Evolutionary conservation across 2,797 vertebrate species (phyloP).

Genomic region (Molossus molossus): DNA sequence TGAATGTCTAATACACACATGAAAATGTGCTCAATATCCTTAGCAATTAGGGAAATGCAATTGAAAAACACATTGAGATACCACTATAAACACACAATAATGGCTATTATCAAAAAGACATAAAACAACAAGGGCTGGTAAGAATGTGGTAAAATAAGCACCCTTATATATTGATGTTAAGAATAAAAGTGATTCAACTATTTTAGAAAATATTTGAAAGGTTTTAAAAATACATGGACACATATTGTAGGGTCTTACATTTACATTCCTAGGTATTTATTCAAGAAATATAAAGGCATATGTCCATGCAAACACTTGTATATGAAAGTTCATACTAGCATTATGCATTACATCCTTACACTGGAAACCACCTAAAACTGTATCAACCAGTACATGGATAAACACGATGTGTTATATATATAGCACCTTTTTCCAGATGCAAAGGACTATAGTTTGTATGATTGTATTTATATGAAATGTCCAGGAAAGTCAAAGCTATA

Average conservation of each 20-base stretch:
- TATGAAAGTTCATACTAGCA: background rate
- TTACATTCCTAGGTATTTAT: slow-evolving; percentile 12
- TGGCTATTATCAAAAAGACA: background rate
- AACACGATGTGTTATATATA: background rate
- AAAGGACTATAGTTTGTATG: background rate
- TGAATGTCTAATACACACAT: background rate
- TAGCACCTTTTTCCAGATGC: background rate
- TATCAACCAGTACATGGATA: background rate
- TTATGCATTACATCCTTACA: background rate
- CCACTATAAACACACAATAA: background rate
- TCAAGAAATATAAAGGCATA: slow-evolving; percentile 31
- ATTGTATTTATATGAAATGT: background rate
- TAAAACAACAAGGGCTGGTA: background rate
- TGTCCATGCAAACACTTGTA: background rate
- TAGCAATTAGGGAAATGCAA: background rate
- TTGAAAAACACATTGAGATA: background rate
- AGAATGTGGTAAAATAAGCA: background rate
- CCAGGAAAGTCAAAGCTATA: background rate
- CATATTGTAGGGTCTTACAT: background rate
- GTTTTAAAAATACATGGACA: background rate
- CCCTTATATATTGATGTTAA: background rate
- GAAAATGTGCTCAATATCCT: background rate
- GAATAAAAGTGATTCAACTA: background rate
- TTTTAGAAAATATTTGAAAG: slow-evolving; percentile 33
- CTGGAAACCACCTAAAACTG: background rate